phyloP scores from a whole-genome alignment of 2,113 vertebrate species.

The Bufo bufo region DNA sequence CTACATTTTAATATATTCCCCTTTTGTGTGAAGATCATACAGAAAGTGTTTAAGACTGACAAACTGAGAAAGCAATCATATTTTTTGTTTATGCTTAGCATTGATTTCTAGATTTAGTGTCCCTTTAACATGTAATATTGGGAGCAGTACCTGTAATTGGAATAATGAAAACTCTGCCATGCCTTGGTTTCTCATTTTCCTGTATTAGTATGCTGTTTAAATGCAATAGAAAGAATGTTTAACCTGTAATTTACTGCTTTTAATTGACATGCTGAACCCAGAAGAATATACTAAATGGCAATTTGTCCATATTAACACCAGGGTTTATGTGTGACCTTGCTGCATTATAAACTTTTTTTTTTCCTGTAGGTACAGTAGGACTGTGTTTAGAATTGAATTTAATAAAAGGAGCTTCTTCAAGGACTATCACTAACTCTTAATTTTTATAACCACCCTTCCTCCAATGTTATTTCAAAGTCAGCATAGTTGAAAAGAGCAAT shows the following conservation, averaged over 20 bases:
- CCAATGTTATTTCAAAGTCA: conserved; percentile 64
- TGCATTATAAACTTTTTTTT: conserved; percentile 62
- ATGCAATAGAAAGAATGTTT: neutral
- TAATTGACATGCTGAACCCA: conserved; percentile 35
- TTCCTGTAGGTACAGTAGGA: conserved; percentile 55
- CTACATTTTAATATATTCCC: too few relatives aligned
- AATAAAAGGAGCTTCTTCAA: conserved; percentile 50
- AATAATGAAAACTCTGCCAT: neutral
- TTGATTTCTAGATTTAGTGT: too few relatives aligned
- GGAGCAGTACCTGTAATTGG: neutral
- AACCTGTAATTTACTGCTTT: conserved; percentile 14
- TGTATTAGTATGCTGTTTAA: neutral
- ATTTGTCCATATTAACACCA: conserved; percentile 7
- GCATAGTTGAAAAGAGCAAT: conserved; percentile 54
- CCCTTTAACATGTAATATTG: too few relatives aligned
- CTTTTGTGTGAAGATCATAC: too few relatives aligned
- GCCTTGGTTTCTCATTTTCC: neutral
- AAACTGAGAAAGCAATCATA: too few relatives aligned
- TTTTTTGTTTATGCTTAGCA: too few relatives aligned
- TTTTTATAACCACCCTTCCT: conserved; percentile 63
- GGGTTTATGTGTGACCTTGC: conserved; percentile 60
- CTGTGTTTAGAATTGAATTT: conserved; percentile 56
- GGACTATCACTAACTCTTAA: conserved; percentile 59
- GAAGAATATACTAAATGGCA: conserved; percentile 21
- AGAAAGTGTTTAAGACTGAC: too few relatives aligned